A percentile compares a stretch with the other conserved stretches of the same genome.
Conservation (phyloP, 2,797 vertebrate species). For the Mormyrus proboscirostris region DNA sequence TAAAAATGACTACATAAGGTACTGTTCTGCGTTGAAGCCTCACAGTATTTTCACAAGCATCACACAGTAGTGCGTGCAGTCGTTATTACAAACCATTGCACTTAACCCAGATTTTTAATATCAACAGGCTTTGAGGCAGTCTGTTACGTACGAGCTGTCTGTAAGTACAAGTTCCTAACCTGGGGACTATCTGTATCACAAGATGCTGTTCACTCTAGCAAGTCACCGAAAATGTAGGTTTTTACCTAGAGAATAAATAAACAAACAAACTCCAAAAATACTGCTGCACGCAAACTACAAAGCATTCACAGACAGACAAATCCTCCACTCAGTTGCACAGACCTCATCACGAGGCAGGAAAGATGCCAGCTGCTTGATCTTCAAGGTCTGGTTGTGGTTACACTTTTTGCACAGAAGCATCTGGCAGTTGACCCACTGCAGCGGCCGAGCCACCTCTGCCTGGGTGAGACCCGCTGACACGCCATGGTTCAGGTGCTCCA, state of each 20-base stretch:
- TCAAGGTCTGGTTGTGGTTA: constrained; percentile 83
- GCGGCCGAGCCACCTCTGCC: constrained; percentile 56
- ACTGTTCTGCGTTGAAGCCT: neutral
- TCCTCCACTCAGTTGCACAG: constrained; percentile 23
- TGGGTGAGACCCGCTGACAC: constrained; percentile 62
- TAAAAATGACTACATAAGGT: neutral
- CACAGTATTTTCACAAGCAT: neutral
- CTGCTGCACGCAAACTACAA: too few species aligned
- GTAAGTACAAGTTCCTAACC: neutral
- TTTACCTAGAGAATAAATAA: neutral
- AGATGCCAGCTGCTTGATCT: constrained; percentile 90
- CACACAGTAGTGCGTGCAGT: neutral
- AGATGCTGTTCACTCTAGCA: neutral
- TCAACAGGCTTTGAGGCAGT: neutral
- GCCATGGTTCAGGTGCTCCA: constrained; percentile 92
- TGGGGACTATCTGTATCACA: neutral
- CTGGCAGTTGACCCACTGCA: constrained; percentile 93
- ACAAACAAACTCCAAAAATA: neutral
- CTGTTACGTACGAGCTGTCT: neutral
- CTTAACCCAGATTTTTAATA: neutral
- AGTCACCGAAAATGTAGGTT: neutral
- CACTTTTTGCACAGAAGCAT: constrained; percentile 88
- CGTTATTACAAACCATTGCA: neutral
- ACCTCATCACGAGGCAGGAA: constrained; percentile 88
- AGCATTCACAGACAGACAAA: neutral